Evolutionary conservation across 2,888 invertebrate species (phyloP), one percentile per base, ranked within the genome.

Genomic region (Ophonus ardosiacus): DNA sequence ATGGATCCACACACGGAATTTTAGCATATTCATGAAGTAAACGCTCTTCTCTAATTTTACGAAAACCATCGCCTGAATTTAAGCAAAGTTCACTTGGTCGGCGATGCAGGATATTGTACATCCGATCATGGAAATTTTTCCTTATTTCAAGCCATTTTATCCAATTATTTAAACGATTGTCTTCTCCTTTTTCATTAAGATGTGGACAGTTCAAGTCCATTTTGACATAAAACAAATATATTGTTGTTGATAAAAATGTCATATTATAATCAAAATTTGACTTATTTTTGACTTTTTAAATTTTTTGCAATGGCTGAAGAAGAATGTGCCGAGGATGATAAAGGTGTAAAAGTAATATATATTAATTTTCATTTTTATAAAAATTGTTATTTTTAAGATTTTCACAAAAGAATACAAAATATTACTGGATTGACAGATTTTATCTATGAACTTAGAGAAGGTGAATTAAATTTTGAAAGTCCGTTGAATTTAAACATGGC

Each of bases 401-500:
- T 74, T 40, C 40, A 18, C 18, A 18, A 8, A 7, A 74, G 21
- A 74, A n/a, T 74, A 17, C 8, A 43, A 17, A 43, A 15, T 43
- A 18, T 74, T 43, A 74, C 71, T 17, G 71, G 1, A 7, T 74
- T 74, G 18, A 8, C 71, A 18, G 43, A 17, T 17, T 21, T 74
- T 10, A 74, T 78, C n/a, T 7, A 24, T 24, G 24, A 78, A 57
- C 78, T 78, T 78, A 63, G 84, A 84, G 56, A 59, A 17, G 13
- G 21, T 15, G 84, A 85, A 85, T 18, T 4, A 18, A 80, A 87
- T 8, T 88, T 89, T 13, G 91, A 91, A 86, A 92, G 92, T 0
- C 93, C 93, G 0, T 91, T 93, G 7, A 89, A 93, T 87, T 90
- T 93, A 43, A 90, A 91, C 81, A 88, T 93, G 40, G 87, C 89